Evolutionary conservation across 2,797 vertebrate species (phyloP).

Genomic region (Rhinatrema bivittatum): DNA sequence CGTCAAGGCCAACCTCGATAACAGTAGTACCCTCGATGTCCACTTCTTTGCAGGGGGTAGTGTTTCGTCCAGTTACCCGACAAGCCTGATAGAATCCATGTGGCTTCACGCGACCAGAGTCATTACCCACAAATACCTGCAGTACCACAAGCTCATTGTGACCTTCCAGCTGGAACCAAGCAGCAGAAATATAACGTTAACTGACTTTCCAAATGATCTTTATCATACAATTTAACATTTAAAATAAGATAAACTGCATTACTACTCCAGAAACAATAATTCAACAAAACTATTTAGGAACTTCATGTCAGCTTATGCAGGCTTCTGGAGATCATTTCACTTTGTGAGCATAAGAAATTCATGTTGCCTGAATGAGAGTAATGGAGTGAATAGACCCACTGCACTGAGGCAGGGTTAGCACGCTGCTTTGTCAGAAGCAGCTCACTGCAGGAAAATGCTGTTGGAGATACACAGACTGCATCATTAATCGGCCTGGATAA

Average conservation of each 20-base stretch:
- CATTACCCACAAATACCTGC: slow-evolving; percentile 95
- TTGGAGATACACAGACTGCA: too few species aligned
- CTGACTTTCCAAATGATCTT: background rate
- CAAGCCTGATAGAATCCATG: slow-evolving; percentile 98
- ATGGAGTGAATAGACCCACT: too few species aligned
- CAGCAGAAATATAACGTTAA: background rate
- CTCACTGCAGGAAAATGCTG: too few species aligned
- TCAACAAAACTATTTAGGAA: too few species aligned
- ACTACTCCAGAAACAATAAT: too few species aligned
- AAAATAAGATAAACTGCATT: slow-evolving; percentile 1
- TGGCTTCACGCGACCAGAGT: slow-evolving; percentile 88
- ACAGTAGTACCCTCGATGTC: slow-evolving; percentile 94
- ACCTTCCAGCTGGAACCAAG: slow-evolving; percentile 79
- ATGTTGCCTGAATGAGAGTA: too few species aligned
- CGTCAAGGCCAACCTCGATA: slow-evolving; percentile 90
- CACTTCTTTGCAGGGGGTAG: slow-evolving; percentile 93
- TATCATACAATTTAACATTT: slow-evolving; percentile 9
- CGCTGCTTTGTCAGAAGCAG: too few species aligned
- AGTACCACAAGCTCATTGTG: slow-evolving; percentile 86
- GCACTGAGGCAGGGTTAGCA: too few species aligned
- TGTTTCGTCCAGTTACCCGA: slow-evolving; percentile 91
- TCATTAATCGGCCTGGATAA: too few species aligned
- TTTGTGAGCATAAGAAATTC: too few species aligned
- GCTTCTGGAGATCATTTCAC: too few species aligned
- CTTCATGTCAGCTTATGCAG: too few species aligned